These are phyloP conservation scores for Sciurus carolinensis DNA, from an alignment of 2,797 vertebrate species.

Conservation along the genomic window DNA sequence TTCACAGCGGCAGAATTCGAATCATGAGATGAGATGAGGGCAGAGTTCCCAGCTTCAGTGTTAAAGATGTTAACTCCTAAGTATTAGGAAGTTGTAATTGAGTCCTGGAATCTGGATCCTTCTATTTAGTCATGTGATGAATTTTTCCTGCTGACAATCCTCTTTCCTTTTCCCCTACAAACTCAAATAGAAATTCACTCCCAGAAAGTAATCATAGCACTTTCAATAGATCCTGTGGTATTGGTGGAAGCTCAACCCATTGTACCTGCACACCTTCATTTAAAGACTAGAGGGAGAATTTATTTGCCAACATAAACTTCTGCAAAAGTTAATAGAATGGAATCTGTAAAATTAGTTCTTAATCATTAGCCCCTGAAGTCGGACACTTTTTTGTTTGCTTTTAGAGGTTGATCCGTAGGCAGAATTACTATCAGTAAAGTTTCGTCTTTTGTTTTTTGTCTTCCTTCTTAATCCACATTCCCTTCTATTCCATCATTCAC, in stretches of 20 bases:
- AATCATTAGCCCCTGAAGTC: slow-evolving; percentile 67
- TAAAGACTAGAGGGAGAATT: slow-evolving; percentile 17
- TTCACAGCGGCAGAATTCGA: slow-evolving; percentile 24
- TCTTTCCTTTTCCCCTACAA: not conserved
- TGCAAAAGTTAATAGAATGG: slow-evolving; percentile 47
- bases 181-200: not conserved
- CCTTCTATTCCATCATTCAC: not conserved
- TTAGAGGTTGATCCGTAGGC: not conserved
- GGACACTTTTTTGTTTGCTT: slow-evolving; percentile 50
- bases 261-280: not conserved
- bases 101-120: slow-evolving; percentile 14
- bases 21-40: not conserved
- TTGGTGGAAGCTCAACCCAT: not conserved
- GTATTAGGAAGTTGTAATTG: not conserved
- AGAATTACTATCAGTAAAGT: slow-evolving; percentile 14
- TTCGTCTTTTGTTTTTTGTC: slow-evolving; percentile 26
- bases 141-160: not conserved
- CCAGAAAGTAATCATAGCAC: not conserved
- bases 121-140: not conserved
- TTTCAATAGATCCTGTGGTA: not conserved
- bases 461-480: not conserved
- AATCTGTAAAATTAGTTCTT: slow-evolving; percentile 69
- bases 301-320: slow-evolving; percentile 37
- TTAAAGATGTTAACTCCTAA: not conserved
- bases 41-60: not conserved